Evolutionary conservation across 35 echinoderm and acorn worm species (phyloP), one percentile per base, ranked within the genome.

Genomic region (Heliocidaris erythrogramma): DNA sequence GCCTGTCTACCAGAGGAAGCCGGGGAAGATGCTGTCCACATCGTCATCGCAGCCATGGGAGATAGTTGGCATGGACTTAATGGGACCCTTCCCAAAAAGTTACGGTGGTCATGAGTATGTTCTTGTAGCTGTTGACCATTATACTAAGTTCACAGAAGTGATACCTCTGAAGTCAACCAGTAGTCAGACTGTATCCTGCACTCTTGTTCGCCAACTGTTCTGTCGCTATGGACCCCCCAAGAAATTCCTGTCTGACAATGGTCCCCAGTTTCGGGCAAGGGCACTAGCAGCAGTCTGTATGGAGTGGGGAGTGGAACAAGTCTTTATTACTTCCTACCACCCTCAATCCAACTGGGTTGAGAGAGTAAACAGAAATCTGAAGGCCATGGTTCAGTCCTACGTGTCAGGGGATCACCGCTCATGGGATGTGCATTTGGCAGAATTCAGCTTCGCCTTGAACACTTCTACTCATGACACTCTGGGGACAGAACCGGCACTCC

Each of bases 341-440:
- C 96, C 96, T 52, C 96, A 95, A 30, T 49, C 52, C 30, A 97
- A 95, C 59, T 95, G 94, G 96, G 94, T 97, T 4, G 96, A 97
- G 48, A 60, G 94, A 32, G 94, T 90, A 7, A 96, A 96, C 69
- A 91, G 88, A n/a, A 91, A 95, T 85, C 53, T 96, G 31, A 96
- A 96, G 85, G 88, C 87, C n/a, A 96, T 95, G 95, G 31, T 96
- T 10, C 65, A 95, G 5, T 85, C 95, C 42, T 94, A 85, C 30
- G 48, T 87, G 30, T 94, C 65, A 30, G 94, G 69, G 60, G 96
- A 97, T 92, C 96, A 94, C 47, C 90, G 94, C 27, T 88, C 90
- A 30, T 97, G 96, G 96, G 96, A 96, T 93, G 52, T 95, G 32
- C 96, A 97, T 31, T 30, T 95, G 30, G 96, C 96, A 69, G 96